These are phyloP conservation scores for Ethmia dodecea DNA, from an alignment of 2,888 invertebrate genomes.

Conservation along the genomic window DNA sequence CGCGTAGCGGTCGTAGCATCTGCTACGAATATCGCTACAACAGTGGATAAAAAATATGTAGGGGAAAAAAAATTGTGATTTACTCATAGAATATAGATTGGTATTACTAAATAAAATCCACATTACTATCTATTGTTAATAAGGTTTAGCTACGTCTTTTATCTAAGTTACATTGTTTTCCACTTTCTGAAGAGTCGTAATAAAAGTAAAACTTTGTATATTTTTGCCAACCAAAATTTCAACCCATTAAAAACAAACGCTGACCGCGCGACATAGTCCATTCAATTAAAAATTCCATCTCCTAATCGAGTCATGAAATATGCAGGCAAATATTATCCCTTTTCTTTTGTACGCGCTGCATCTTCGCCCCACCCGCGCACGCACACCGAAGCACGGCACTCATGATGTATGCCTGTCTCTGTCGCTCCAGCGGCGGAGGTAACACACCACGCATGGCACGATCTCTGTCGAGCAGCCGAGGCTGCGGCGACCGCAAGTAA, in stretches of 20 bases:
- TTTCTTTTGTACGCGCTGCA: slow-evolving; percentile 76
- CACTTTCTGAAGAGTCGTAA: too few relatives aligned
- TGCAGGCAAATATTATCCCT: slow-evolving; percentile 78
- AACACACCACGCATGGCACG: slow-evolving; percentile 36
- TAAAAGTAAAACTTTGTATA: not conserved
- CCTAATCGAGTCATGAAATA: slow-evolving; percentile 78
- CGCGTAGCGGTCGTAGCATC: slow-evolving; percentile 1
- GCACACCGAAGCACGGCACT: slow-evolving; percentile 73
- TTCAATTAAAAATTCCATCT: slow-evolving; percentile 78
- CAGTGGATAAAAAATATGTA: too few relatives aligned
- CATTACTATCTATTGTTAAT: too few relatives aligned
- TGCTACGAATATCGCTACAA: slow-evolving; percentile 12
- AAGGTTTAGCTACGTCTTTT: too few relatives aligned
- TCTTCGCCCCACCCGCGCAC: slow-evolving; percentile 77
- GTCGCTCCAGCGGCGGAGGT: slow-evolving; percentile 40
- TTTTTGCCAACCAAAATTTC: too few relatives aligned
- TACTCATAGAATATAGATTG: too few relatives aligned
- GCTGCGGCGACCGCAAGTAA: slow-evolving; percentile 74
- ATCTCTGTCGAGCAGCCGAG: slow-evolving; percentile 68
- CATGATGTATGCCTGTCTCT: slow-evolving; percentile 57
- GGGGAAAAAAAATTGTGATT: too few relatives aligned
- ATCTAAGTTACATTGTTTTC: too few relatives aligned
- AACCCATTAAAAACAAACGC: too few relatives aligned
- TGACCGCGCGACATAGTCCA: slow-evolving; percentile 65
- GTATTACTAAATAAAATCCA: too few relatives aligned